A percentile compares a stretch with the other conserved stretches of the same genome.
Conservation (phyloP, 2,888 invertebrate genomes). For the Mylabris sibirica region DNA sequence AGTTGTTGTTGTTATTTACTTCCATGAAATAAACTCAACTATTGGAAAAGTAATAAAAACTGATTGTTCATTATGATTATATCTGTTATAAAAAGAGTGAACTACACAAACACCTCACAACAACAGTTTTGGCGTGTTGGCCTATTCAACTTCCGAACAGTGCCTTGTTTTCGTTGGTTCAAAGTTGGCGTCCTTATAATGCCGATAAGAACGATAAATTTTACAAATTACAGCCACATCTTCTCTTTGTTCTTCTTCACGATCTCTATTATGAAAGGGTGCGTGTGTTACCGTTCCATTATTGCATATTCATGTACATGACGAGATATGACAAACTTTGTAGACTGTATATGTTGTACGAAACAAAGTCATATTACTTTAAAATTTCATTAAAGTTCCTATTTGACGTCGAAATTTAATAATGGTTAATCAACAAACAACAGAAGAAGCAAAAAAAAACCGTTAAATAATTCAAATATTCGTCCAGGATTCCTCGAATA, state of each 20-base stretch:
- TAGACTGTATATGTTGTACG: not conserved
- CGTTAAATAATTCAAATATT: not conserved
- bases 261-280: not conserved
- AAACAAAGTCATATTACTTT: slow-evolving; percentile 5
- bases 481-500: not conserved
- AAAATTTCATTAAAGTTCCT: not conserved
- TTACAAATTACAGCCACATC: slow-evolving; percentile 10
- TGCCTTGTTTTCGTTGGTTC: slow-evolving; percentile 4
- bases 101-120: slow-evolving; percentile 1
- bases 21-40: slow-evolving; percentile 18
- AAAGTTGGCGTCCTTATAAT: not conserved
- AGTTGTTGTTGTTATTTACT: slow-evolving; percentile 25
- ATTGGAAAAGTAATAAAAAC: slow-evolving; percentile 34
- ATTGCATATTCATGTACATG: slow-evolving; percentile 9
- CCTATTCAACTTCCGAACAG: not conserved
- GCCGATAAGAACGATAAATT: slow-evolving; percentile 8
- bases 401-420: slow-evolving; percentile 16
- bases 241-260: not conserved
- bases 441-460: not conserved
- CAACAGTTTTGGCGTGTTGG: not conserved
- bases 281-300: not conserved
- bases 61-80: slow-evolving; percentile 30
- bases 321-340: not conserved
- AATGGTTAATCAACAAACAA: not conserved
- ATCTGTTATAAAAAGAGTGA: not conserved